phyloP scores from a whole-genome alignment of 2,113 vertebrate genomes.

The Motacilla tschutschensis region DNA sequence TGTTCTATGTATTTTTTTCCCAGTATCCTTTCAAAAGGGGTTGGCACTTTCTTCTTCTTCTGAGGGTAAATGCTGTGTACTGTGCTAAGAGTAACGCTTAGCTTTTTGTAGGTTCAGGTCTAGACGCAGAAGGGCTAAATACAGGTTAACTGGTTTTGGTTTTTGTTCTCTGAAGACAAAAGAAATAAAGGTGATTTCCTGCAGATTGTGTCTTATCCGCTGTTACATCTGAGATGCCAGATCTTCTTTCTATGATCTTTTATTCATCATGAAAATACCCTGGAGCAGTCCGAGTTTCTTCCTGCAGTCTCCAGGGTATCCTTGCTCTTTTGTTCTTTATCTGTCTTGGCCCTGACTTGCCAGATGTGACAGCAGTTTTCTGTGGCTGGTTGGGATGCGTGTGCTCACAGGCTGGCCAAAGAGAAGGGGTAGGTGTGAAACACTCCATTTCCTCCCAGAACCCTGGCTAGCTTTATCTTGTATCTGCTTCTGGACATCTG shows the following conservation, averaged over 20 bases:
- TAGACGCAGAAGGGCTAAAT: not conserved
- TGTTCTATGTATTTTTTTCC: not conserved
- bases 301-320: not conserved
- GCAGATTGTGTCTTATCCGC: not conserved
- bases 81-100: not conserved
- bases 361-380: not conserved
- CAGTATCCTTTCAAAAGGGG: not conserved
- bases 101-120: not conserved
- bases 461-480: not conserved
- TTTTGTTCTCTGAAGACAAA: not conserved
- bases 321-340: not conserved
- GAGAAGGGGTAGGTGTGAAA: not conserved
- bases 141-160: not conserved
- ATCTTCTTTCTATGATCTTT: not conserved
- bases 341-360: not conserved
- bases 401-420: not conserved
- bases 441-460: accelerated
- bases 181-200: not conserved
- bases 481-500: not conserved
- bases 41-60: not conserved
- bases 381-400: not conserved
- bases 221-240: not conserved
- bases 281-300: not conserved
- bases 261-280: not conserved
- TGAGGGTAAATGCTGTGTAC: not conserved